Conservation (phyloP, 2,113 vertebrate genomes). For the Herpetotheres cachinnans region DNA sequence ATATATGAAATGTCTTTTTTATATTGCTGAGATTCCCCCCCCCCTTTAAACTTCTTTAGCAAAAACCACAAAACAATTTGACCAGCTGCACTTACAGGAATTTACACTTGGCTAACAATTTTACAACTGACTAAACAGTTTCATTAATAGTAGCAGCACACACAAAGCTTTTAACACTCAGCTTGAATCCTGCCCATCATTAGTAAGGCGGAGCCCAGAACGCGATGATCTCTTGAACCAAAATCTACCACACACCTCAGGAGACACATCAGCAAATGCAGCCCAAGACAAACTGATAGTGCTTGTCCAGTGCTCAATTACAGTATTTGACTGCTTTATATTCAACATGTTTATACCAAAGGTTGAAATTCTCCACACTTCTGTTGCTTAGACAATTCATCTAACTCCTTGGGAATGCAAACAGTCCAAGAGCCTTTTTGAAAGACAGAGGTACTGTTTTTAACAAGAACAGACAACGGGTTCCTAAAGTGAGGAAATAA, state of each 20-base stretch:
- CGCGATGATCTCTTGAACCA: not conserved
- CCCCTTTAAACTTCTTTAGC: not conserved
- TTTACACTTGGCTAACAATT: slow-evolving; percentile 2
- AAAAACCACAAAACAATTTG: not conserved
- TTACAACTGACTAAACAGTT: slow-evolving; percentile 1
- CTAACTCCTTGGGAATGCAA: not conserved
- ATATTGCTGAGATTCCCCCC: not conserved
- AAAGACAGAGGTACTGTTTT: not conserved
- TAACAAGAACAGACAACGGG: not conserved
- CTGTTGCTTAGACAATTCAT: not conserved
- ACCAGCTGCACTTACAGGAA: not conserved
- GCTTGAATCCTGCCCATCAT: not conserved
- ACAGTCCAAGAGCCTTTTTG: not conserved
- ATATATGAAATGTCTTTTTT: not conserved
- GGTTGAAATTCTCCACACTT: not conserved
- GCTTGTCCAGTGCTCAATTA: not conserved
- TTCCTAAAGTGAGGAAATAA: not conserved
- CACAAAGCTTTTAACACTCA: not conserved
- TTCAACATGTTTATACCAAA: not conserved
- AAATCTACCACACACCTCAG: not conserved
- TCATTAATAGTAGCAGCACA: not conserved
- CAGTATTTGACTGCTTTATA: not conserved
- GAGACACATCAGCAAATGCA: not conserved
- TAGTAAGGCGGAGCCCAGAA: not conserved
- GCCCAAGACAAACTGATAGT: not conserved